Percentiles rank a stretch among this genome's conserved stretches.
Conservation (phyloP, 2,888 invertebrate genomes). For the Andrena trimmerana region DNA sequence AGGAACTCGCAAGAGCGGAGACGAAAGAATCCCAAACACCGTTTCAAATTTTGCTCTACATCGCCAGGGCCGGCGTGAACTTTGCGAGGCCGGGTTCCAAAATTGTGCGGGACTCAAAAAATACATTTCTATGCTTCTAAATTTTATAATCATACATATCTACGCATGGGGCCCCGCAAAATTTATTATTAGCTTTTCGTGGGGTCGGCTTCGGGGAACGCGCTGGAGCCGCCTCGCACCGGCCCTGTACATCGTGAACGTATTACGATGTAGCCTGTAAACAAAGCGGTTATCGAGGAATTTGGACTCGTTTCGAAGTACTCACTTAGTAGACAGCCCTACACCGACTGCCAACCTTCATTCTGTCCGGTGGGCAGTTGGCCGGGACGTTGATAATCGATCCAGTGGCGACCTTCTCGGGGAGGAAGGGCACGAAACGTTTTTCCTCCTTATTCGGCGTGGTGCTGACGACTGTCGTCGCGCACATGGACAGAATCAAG, state of each 20-base stretch:
- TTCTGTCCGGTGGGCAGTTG: slow-evolving; percentile 75
- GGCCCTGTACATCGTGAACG: background rate
- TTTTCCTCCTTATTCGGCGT: slow-evolving; percentile 46
- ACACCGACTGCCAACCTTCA: slow-evolving; percentile 78
- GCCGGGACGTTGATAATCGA: slow-evolving; percentile 79
- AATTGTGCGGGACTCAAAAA: too few species aligned
- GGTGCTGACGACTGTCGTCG: slow-evolving; percentile 40
- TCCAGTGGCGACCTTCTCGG: slow-evolving; percentile 59
- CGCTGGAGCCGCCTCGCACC: too few species aligned
- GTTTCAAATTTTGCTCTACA: too few species aligned
- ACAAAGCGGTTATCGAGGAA: background rate
- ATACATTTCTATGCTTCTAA: too few species aligned
- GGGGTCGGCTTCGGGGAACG: too few species aligned
- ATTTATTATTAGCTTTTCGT: too few species aligned
- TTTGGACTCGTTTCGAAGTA: background rate
- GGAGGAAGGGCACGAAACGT: slow-evolving; percentile 71
- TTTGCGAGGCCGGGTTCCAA: too few species aligned
- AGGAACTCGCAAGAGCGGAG: too few species aligned
- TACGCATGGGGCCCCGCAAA: too few species aligned
- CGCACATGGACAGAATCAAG: slow-evolving; percentile 17
- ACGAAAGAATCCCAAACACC: background rate
- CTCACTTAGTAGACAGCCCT: slow-evolving; percentile 78
- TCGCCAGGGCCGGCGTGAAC: too few species aligned
- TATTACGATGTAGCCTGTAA: background rate
- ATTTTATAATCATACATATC: too few species aligned